Conservation (phyloP, 2,113 vertebrate genomes). For the Pseudopipra pipra region DNA sequence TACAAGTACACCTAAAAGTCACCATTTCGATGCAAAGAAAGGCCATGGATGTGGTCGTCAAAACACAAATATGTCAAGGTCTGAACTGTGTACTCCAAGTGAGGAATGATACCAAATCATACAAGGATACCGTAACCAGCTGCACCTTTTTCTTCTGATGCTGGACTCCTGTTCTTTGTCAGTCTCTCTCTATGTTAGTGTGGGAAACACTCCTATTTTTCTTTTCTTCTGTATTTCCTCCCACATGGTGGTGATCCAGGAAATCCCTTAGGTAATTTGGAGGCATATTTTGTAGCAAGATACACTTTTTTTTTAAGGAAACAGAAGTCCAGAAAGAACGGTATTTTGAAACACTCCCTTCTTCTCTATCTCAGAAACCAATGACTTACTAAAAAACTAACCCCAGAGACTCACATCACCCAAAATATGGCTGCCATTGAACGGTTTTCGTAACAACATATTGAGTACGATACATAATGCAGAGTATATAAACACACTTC, state of each 20-base stretch:
- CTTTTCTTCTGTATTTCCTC: neutral
- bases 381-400: neutral
- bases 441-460: neutral
- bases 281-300: neutral
- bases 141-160: neutral
- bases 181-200: neutral
- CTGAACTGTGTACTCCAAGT: neutral
- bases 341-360: neutral
- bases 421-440: neutral
- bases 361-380: neutral
- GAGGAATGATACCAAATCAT: neutral
- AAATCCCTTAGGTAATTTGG: neutral
- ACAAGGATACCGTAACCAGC: neutral
- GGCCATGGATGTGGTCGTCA: fast-evolving
- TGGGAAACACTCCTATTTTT: neutral
- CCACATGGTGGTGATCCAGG: fast-evolving
- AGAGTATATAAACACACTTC: neutral
- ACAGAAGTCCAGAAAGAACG: neutral
- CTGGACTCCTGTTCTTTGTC: fast-evolving
- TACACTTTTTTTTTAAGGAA: neutral
- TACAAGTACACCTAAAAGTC: neutral
- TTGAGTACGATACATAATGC: neutral
- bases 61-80: neutral
- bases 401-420: neutral
- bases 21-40: neutral